Evolutionary conservation across 2,888 invertebrate genomes (phyloP).

Genomic region (Leptinotarsa rubiginosa): DNA sequence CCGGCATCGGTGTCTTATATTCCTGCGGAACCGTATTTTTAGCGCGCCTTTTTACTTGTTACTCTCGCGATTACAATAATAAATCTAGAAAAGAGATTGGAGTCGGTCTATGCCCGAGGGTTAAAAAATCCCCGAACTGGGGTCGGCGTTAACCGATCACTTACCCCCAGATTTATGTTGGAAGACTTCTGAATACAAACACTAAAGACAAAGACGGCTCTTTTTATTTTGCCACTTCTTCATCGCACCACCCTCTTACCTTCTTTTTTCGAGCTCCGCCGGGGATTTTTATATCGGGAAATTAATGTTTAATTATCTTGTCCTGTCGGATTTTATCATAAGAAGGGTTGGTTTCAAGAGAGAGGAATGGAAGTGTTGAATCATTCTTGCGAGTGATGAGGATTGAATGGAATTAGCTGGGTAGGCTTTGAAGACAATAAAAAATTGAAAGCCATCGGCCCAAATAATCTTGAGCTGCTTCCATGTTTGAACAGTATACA

Average conservation of each 20-base stretch:
- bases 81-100: slow-evolving; percentile 65
- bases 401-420: slow-evolving; percentile 10
- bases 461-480: too few species aligned
- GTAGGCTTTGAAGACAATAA: slow-evolving; percentile 4
- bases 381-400: slow-evolving; percentile 8
- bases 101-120: slow-evolving; percentile 57
- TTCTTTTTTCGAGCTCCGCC: slow-evolving; percentile 28
- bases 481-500: too few species aligned
- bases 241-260: slow-evolving; percentile 34
- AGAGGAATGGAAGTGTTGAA: slow-evolving; percentile 24
- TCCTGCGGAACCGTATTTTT: slow-evolving; percentile 37
- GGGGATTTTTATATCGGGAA: slow-evolving; percentile 43
- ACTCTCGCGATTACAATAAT: slow-evolving; percentile 66
- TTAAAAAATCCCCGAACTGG: slow-evolving; percentile 65
- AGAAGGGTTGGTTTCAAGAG: slow-evolving; percentile 22
- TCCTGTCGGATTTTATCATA: slow-evolving; percentile 29
- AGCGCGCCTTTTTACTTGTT: slow-evolving; percentile 59
- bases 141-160: slow-evolving; percentile 67
- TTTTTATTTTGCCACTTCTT: slow-evolving; percentile 48
- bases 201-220: slow-evolving; percentile 53
- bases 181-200: slow-evolving; percentile 65
- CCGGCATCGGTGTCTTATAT: slow-evolving; percentile 32
- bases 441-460: background rate
- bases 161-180: slow-evolving; percentile 66
- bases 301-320: slow-evolving; percentile 47